Percentiles rank a stretch among this genome's conserved stretches.
Conservation (phyloP, 2,797 vertebrate genomes). For the Otus scops region DNA sequence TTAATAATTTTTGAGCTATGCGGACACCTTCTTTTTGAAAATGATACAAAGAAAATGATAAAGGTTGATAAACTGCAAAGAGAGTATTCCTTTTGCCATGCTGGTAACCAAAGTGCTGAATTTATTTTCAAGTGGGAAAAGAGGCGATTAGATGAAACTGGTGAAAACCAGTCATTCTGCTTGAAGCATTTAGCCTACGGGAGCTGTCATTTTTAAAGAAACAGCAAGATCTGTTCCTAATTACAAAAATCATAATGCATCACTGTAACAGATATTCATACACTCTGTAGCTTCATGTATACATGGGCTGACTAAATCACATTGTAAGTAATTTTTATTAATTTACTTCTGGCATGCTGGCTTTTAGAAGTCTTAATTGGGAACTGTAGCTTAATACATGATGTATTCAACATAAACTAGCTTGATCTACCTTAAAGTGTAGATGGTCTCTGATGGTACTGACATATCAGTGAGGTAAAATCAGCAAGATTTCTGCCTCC, state of each 20-base stretch:
- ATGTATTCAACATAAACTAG: background rate
- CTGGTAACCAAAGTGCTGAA: background rate
- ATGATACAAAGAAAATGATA: background rate
- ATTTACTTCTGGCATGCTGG: background rate
- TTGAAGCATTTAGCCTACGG: background rate
- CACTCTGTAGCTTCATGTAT: background rate
- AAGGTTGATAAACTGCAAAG: background rate
- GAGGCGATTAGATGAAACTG: background rate
- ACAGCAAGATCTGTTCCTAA: background rate
- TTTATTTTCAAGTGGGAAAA: background rate
- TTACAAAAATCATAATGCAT: background rate
- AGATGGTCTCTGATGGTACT: background rate
- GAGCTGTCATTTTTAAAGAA: background rate
- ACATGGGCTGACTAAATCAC: background rate
- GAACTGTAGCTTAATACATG: background rate
- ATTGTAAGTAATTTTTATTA: background rate
- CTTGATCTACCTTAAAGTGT: background rate
- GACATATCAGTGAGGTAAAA: slow-evolving; percentile 45
- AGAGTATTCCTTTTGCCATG: background rate
- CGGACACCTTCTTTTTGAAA: background rate
- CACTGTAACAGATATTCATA: background rate
- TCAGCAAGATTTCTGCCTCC: slow-evolving; percentile 53
- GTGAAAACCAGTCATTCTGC: background rate
- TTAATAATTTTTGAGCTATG: background rate
- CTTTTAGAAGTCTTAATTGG: background rate